Evolutionary conservation across 2,888 invertebrate species (phyloP).

Genomic region (Caenorhabditis imperialis): DNA sequence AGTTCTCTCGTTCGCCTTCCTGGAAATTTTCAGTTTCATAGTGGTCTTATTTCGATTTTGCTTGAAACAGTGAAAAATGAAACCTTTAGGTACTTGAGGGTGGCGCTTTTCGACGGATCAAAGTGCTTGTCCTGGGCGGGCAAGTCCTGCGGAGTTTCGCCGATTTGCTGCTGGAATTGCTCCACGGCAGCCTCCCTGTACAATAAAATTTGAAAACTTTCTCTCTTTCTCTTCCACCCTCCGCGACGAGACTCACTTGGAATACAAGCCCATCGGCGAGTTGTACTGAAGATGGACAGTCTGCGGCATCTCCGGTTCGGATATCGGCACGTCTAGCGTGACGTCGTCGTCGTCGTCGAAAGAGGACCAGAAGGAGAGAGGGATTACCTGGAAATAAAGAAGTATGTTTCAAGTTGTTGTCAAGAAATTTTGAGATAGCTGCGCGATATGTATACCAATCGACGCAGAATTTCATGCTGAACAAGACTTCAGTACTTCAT

Average conservation of each 20-base stretch:
- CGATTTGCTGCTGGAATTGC: slow-evolving; percentile 66
- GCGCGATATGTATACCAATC: too few species aligned
- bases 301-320: slow-evolving; percentile 58
- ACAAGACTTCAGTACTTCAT: too few species aligned
- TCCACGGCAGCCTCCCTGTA: slow-evolving; percentile 67
- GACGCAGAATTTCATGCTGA: too few species aligned
- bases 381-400: slow-evolving; percentile 27
- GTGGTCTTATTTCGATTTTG: background rate
- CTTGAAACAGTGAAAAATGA: background rate
- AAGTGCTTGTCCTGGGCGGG: slow-evolving; percentile 68
- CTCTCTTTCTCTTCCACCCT: slow-evolving; percentile 1
- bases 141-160: slow-evolving; percentile 53
- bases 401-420: background rate
- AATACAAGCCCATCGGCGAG: slow-evolving; percentile 71
- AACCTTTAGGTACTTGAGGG: slow-evolving; percentile 62
- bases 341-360: slow-evolving; percentile 36
- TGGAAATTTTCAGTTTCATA: slow-evolving; percentile 15
- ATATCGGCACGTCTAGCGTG: slow-evolving; percentile 29
- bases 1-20: slow-evolving; percentile 55
- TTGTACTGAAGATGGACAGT: slow-evolving; percentile 74
- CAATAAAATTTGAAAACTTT: background rate
- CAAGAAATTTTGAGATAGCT: too few species aligned
- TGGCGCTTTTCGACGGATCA: slow-evolving; percentile 66
- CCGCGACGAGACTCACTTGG: slow-evolving; percentile 70
- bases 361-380: slow-evolving; percentile 30